Conservation (phyloP, 2,113 vertebrate species). For the Phalacrocorax carbo region DNA sequence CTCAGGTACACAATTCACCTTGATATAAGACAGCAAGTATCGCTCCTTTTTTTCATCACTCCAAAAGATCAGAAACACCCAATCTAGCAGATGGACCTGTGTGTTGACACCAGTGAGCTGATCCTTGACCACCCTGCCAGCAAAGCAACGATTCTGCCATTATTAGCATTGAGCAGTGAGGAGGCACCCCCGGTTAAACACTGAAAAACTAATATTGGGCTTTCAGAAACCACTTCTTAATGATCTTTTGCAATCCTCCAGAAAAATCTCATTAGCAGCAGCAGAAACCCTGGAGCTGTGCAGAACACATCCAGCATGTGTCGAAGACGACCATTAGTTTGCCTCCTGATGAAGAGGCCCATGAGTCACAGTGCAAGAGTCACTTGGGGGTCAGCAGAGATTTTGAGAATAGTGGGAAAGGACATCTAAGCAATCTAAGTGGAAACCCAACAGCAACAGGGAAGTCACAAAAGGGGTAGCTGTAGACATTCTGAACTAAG, state of each 20-base stretch:
- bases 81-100: background rate
- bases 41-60: background rate
- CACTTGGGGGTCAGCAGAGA: background rate
- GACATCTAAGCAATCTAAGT: background rate
- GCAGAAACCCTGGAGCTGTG: constrained; percentile 20
- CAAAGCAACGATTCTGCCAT: background rate
- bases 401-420: constrained; percentile 17
- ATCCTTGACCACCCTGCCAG: background rate
- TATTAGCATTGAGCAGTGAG: constrained; percentile 39
- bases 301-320: background rate
- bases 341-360: constrained; percentile 34
- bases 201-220: constrained; percentile 65
- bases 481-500: background rate
- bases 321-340: constrained; percentile 18
- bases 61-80: background rate
- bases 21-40: background rate
- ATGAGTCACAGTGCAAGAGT: constrained; percentile 26
- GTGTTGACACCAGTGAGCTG: background rate
- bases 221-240: constrained; percentile 67
- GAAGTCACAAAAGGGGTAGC: background rate
- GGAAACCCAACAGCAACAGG: constrained; percentile 2
- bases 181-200: constrained; percentile 21
- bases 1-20: background rate
- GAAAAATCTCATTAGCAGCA: constrained; percentile 70
- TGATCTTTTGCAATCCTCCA: constrained; percentile 48